A percentile compares a stretch with the other conserved stretches of the same genome.
These are phyloP conservation scores for Montipora foliosa DNA, from an alignment of 64 coral and sea anemone species.

Conservation along the genomic window DNA sequence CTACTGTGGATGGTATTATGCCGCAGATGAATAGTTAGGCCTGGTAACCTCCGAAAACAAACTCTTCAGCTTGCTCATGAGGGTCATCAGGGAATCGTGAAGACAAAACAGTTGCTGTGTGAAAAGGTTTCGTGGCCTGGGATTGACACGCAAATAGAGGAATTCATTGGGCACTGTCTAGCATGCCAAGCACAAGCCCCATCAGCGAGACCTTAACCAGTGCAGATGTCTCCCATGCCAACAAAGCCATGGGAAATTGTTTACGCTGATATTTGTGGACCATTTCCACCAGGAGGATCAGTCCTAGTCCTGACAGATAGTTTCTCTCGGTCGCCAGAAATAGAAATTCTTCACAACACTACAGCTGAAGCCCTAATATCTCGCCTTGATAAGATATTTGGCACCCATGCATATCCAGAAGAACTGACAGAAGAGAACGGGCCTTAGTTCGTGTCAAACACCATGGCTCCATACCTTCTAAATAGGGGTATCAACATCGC, in stretches of 20 bases:
- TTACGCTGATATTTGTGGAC: slow-evolving; percentile 6
- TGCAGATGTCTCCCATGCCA: slow-evolving; percentile 32
- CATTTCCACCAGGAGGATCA: slow-evolving; percentile 27
- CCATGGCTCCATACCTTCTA: slow-evolving; percentile 2
- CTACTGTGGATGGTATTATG: neutral
- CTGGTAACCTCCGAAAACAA: neutral
- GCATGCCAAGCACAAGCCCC: slow-evolving; percentile 26
- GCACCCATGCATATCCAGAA: no score
- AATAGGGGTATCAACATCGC: neutral
- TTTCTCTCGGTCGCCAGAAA: neutral
- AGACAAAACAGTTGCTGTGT: neutral
- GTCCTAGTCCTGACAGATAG: neutral
- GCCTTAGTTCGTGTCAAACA: slow-evolving; percentile 8
- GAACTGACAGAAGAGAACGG: no score
- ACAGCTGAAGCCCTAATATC: neutral
- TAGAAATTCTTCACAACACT: slow-evolving; percentile 5
- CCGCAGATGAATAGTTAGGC: neutral
- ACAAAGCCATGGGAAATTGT: slow-evolving; percentile 6
- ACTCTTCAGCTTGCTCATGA: slow-evolving; percentile 8
- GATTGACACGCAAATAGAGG: neutral
- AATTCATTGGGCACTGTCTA: neutral
- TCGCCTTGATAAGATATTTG: no score
- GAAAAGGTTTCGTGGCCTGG: slow-evolving; percentile 5
- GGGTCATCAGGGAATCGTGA: no score
- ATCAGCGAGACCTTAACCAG: neutral